Evolutionary conservation across 2,888 invertebrate species (phyloP).

Genomic region (Cotesia congregata): DNA sequence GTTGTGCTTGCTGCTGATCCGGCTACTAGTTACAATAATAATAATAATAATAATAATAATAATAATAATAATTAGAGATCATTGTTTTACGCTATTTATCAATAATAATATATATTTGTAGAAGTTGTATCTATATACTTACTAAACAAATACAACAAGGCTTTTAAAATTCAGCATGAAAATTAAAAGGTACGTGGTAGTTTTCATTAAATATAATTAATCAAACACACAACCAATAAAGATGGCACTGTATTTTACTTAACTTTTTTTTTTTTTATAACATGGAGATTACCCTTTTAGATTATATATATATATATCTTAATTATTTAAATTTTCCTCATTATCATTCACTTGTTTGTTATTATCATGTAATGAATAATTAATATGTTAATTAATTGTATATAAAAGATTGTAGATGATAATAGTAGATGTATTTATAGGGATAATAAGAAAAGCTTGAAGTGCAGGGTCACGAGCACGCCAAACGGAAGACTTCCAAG

Average conservation of each 20-base stretch:
- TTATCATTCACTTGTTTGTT: background rate
- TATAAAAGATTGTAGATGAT: background rate
- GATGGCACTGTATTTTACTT: constrained; percentile 56
- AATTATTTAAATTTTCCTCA: background rate
- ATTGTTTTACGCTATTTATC: too few species aligned
- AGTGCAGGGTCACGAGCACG: constrained; percentile 34
- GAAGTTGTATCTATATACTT: background rate
- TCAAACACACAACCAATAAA: constrained; percentile 48
- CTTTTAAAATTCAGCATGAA: constrained; percentile 55
- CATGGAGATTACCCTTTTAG: constrained; percentile 47
- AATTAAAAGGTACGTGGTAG: constrained; percentile 58
- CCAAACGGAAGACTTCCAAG: constrained; percentile 20
- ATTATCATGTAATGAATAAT: background rate
- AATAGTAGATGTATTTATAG: background rate
- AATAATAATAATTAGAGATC: background rate
- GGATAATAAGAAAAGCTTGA: background rate
- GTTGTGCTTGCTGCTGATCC: too few species aligned
- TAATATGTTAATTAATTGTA: background rate
- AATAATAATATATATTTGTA: too few species aligned
- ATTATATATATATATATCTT: constrained; percentile 26
- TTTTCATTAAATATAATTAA: constrained; percentile 19
- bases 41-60: background rate
- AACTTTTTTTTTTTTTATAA: constrained; percentile 32
- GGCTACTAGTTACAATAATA: background rate
- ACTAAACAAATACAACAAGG: background rate